Conservation (phyloP, 2,113 vertebrate genomes). For the Apodemus speciosus region DNA sequence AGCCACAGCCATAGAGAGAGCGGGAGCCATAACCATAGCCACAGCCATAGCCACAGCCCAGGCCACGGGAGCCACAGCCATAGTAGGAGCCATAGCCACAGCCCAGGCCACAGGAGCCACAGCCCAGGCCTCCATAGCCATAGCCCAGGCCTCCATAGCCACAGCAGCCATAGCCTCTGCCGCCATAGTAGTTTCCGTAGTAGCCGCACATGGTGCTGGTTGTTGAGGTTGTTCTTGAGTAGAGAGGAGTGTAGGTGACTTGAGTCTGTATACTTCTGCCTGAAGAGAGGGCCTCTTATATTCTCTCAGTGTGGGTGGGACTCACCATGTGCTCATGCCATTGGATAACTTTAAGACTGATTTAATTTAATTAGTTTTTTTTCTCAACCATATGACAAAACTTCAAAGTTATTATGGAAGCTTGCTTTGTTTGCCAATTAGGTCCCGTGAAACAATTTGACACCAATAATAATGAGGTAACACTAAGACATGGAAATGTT, state of each 20-base stretch:
- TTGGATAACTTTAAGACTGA: conserved; percentile 25
- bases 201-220: conserved; percentile 57
- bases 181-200: conserved; percentile 50
- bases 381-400: background rate
- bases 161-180: background rate
- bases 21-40: no score
- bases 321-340: background rate
- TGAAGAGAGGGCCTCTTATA: conserved; percentile 41
- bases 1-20: no score
- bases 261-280: background rate
- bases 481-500: no score
- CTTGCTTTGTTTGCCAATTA: background rate
- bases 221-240: background rate
- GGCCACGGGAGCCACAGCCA: background rate
- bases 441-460: background rate
- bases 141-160: background rate
- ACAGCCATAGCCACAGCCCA: conserved; percentile 11
- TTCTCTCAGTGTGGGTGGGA: background rate
- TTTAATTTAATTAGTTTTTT: background rate
- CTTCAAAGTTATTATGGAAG: background rate
- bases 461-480: background rate
- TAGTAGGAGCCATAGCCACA: background rate
- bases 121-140: background rate
- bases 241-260: background rate
- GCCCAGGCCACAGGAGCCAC: background rate